A percentile compares a stretch with the other conserved stretches of the same genome.
phyloP scores from a whole-genome alignment of 2,113 vertebrate genomes.

The Burhinus bistriatus region DNA sequence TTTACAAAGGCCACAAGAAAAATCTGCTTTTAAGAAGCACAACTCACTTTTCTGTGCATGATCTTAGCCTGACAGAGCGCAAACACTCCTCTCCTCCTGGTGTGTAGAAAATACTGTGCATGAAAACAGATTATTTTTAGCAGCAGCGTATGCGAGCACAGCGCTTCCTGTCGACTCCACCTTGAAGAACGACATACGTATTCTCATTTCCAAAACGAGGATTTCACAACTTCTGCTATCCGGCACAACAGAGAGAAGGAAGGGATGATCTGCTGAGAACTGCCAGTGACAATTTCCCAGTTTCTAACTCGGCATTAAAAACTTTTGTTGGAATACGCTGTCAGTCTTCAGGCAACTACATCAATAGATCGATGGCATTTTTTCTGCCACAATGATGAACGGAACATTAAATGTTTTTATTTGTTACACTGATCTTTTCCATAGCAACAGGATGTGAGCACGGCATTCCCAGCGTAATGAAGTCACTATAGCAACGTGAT shows the following conservation, averaged over 20 bases:
- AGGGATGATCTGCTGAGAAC: background rate
- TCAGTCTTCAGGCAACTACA: background rate
- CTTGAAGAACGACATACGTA: conserved; percentile 21
- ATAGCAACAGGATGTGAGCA: conserved; percentile 25
- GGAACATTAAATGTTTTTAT: conserved; percentile 27
- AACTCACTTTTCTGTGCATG: background rate
- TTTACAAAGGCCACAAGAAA: accelerated
- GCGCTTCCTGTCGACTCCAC: conserved; percentile 64
- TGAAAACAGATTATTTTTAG: conserved; percentile 64
- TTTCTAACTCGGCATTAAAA: background rate
- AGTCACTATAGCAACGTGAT: conserved; percentile 19
- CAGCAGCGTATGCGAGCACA: background rate
- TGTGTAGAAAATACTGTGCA: background rate
- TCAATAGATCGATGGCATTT: background rate
- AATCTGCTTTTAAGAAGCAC: accelerated
- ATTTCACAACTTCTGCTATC: conserved; percentile 53
- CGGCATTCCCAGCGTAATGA: conserved; percentile 8
- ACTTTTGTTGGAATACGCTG: background rate
- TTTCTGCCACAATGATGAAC: background rate
- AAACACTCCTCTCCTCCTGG: background rate
- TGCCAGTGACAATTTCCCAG: background rate
- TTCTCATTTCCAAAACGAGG: background rate
- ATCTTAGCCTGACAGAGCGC: background rate
- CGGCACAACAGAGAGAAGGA: background rate
- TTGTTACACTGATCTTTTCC: conserved; percentile 34